Base-by-base conservation (phyloP, 1,140 invertebrate genomes). In the Drosophila nikananu region DNA sequence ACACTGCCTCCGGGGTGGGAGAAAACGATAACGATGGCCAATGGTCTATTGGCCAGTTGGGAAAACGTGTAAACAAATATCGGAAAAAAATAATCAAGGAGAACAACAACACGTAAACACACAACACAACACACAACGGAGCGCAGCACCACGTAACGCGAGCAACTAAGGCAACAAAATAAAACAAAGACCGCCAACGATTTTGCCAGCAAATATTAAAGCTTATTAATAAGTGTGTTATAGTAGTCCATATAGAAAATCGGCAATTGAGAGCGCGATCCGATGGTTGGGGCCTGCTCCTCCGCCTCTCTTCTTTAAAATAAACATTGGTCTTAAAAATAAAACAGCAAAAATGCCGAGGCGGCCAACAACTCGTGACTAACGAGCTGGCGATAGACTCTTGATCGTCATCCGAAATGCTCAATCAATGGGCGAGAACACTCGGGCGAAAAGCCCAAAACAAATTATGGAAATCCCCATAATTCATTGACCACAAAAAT, bases 221-320 rank as follows among this genome's bases (percentile, higher is more conserved):
- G 52, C 83, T 83, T 86, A 86, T 87, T 87, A 86, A 86, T 86
- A 86, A 86, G 83, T 86, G 76, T 83, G 52, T 5, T 55, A 44
- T 64, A 83, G 79, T 64, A 83, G 79, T 79, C 63, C 55, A 83
- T 84, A 74, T 59, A 79, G 42, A 75, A 71, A 75, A 71, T 58
- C 73, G 44, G 61, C 57, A 21, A 58, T 44, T 41, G 66, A 37
- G 71, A 62, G 57, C 68, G 51, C 23, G 23, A 10, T 25, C 37
- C 2, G 15, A 0, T 3, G 42, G 42, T 21, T 21, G 61, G 37
- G 25, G 39, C 39, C 48, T n/a, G 21, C 3, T 48, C 25, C 37
- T 48, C 25, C 37, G 58, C 35, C 48, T 71, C 75, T 83, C 39
- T 73, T 21, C 42, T 80, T 80, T 83, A 83, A 86, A 86, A 86